These are phyloP conservation scores for Sarcophaga carnaria DNA, from an alignment of 2,888 invertebrate genomes.

Conservation along the genomic window DNA sequence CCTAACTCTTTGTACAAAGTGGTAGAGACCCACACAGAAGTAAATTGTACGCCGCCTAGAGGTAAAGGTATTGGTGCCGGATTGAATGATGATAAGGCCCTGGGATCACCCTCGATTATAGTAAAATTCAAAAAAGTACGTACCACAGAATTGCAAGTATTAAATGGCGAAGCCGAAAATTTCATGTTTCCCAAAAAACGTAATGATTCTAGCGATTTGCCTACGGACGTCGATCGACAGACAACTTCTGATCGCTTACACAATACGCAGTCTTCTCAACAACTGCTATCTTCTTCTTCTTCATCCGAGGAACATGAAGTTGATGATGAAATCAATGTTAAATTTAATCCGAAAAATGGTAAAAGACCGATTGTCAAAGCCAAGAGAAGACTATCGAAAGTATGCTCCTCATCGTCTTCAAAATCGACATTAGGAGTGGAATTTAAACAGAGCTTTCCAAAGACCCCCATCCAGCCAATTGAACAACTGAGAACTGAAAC, in stretches of 20 bases:
- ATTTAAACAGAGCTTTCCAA: conserved; percentile 79
- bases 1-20: conserved; percentile 80
- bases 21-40: conserved; percentile 74
- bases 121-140: conserved; percentile 90
- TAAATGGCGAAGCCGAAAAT: conserved; percentile 93
- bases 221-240: conserved; percentile 83
- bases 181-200: conserved; percentile 91
- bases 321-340: conserved; percentile 43
- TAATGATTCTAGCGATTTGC: conserved; percentile 77
- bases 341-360: conserved; percentile 20
- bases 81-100: conserved; percentile 63
- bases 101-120: conserved; percentile 83
- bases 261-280: conserved; percentile 74
- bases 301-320: conserved; percentile 55
- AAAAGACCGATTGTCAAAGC: conserved; percentile 72
- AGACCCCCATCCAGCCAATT: conserved; percentile 82
- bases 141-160: conserved; percentile 87
- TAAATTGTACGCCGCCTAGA: conserved; percentile 71
- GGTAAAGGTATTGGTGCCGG: conserved; percentile 67
- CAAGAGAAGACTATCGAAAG: conserved; percentile 64
- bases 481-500: conserved; percentile 71
- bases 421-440: conserved; percentile 45
- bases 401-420: conserved; percentile 29
- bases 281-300: conserved; percentile 65
- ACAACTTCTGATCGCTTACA: conserved; percentile 80